phyloP scores from a whole-genome alignment of 2,113 vertebrate species.

The Myiagra hebetior region DNA sequence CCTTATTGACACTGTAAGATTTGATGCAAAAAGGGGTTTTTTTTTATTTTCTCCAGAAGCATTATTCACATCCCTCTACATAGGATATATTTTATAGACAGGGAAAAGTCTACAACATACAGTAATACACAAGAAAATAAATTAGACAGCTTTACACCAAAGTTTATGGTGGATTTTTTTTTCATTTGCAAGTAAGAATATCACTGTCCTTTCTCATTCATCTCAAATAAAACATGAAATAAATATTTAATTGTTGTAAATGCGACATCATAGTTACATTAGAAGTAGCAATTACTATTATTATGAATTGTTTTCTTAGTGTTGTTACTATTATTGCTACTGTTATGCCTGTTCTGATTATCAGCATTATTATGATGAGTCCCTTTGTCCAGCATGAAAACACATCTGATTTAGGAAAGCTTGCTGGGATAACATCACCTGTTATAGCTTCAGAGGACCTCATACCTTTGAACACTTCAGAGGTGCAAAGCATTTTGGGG shows the following conservation, averaged over 20 bases:
- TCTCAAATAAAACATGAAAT: background rate
- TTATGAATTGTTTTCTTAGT: background rate
- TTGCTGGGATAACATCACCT: conserved; percentile 56
- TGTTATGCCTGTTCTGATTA: background rate
- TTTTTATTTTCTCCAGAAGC: background rate
- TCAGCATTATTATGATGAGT: background rate
- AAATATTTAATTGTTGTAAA: background rate
- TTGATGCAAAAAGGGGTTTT: background rate
- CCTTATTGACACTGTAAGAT: background rate
- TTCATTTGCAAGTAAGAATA: background rate
- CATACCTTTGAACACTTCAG: conserved; percentile 44
- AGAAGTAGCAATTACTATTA: background rate
- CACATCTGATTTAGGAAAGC: conserved; percentile 68
- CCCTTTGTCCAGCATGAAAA: background rate
- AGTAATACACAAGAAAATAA: background rate
- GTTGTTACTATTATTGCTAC: background rate
- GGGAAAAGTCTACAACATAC: background rate
- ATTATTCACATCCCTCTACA: background rate
- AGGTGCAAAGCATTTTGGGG: background rate
- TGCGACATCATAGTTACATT: background rate
- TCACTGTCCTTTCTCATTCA: background rate
- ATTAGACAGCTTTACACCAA: background rate
- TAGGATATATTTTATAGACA: background rate
- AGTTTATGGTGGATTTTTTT: background rate
- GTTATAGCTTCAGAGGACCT: conserved; percentile 7